Evolutionary conservation across 1,140 invertebrate genomes (phyloP), one percentile per base, ranked within the genome.

Genomic region (Ceratina calcarata): DNA sequence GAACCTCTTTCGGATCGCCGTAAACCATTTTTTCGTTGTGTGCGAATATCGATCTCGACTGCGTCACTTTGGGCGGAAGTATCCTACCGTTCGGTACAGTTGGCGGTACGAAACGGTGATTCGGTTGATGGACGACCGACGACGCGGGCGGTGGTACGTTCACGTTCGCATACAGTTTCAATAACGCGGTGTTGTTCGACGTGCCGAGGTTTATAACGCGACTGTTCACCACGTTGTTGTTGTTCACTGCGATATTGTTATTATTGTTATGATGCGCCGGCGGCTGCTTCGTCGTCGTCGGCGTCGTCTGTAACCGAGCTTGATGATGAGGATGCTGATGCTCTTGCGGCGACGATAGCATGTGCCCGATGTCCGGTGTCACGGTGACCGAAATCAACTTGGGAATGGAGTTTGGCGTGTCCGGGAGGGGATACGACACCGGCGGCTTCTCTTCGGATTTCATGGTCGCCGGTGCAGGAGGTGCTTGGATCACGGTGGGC

Each of bases 1-100:
- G 92, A 13, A 94, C 93, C 78, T 96, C 95, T 85, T 96, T 96
- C 0, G 95, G 95, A 90, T 96, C 95, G 0, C 95, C 95, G 82
- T 96, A 96, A 8, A 96, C 94, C 0, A 93, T 95, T 78, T 94
- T 95, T 83, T 95, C 95, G 18, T 93, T 94, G 49, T 94, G 94
- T 1, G 93, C 92, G 87, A 95, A 96, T 62, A 95, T 95, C 18
- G 94, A 95, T 55, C 94, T 94, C 0, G 94, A 95, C 84, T 96
- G 95, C 2, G 94, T 94, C 0, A 95, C 95, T 85, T 93, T 94
- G 0, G 94, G 95, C 0, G 94, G 95, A 55, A 85, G 4, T 61
- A 88, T 71, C 58, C 89, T 85, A 13, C 89, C 90, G 67, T 90
- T 91, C 1, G 87, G 74, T 32, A 87, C 61, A 71, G 73, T 76